Conservation (phyloP, 2,888 invertebrate genomes). For the Ormia ochracea region DNA sequence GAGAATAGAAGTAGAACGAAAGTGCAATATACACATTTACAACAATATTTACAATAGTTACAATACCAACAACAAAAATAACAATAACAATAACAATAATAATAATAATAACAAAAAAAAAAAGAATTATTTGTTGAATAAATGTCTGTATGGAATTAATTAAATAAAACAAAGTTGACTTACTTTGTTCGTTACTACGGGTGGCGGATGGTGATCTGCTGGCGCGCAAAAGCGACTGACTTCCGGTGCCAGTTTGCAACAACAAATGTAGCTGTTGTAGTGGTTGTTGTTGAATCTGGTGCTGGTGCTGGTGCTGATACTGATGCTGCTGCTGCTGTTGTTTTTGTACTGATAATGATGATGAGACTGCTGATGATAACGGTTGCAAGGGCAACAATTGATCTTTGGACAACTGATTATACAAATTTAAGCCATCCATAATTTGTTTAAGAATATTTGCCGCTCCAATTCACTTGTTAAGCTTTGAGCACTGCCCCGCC, state of each 20-base stretch:
- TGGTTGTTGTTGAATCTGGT: conserved; percentile 27
- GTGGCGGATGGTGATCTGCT: conserved; percentile 75
- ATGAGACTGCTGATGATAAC: conserved; percentile 40
- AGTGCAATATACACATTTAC: neutral
- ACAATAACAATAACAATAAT: conserved; percentile 12
- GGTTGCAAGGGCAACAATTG: conserved; percentile 52
- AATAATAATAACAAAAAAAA: neutral
- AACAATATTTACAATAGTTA: too few species aligned
- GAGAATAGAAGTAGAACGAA: neutral
- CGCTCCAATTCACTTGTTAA: neutral
- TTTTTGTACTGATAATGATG: conserved; percentile 48
- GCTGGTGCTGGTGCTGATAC: conserved; percentile 44
- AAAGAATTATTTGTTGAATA: conserved; percentile 13
- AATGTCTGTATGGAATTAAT: neutral
- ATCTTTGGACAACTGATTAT: conserved; percentile 61
- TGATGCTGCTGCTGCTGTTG: conserved; percentile 26
- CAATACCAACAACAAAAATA: too few species aligned
- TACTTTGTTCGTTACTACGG: conserved; percentile 74
- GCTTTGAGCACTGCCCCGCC: neutral
- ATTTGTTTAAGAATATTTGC: conserved; percentile 21
- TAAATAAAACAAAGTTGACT: conserved; percentile 60
- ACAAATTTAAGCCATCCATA: conserved; percentile 67
- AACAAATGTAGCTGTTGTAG: conserved; percentile 56
- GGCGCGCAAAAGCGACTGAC: conserved; percentile 66
- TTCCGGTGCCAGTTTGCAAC: conserved; percentile 52